Percentiles rank a stretch among this genome's conserved stretches.
Evolutionary conservation across 2,888 invertebrate genomes (phyloP).

Genomic region (Timema podura): DNA sequence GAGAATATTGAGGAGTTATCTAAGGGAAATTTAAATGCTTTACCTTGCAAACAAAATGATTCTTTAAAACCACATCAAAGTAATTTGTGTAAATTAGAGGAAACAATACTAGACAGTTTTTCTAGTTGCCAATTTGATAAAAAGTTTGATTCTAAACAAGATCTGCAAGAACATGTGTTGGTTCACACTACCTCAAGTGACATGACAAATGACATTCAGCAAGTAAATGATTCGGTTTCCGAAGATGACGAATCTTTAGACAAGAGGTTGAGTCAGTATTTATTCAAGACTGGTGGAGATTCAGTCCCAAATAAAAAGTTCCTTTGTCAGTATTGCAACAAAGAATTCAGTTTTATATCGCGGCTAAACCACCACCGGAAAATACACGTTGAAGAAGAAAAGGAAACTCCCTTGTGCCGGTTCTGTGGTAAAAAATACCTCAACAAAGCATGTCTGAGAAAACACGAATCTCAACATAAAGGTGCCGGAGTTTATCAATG

Average conservation of each 20-base stretch:
- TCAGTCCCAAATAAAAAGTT: slow-evolving; percentile 13
- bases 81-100: too few relatives aligned
- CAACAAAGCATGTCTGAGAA: slow-evolving; percentile 16
- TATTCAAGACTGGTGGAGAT: neutral
- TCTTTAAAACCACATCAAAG: too few relatives aligned
- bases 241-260: slow-evolving; percentile 13
- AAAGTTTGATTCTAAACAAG: too few relatives aligned
- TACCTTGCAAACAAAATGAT: too few relatives aligned
- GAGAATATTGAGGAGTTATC: too few relatives aligned
- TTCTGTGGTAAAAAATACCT: slow-evolving; percentile 19
- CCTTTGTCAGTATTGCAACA: slow-evolving; percentile 19
- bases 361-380: slow-evolving; percentile 20
- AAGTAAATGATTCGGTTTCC: neutral
- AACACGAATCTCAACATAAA: slow-evolving; percentile 22
- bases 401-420: slow-evolving; percentile 10
- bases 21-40: too few relatives aligned
- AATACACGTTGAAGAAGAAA: slow-evolving; percentile 12
- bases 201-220: neutral
- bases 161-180: slow-evolving; percentile 1
- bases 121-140: too few relatives aligned
- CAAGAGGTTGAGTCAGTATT: slow-evolving; percentile 9
- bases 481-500: slow-evolving; percentile 12
- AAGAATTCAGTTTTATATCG: slow-evolving; percentile 14
- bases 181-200: neutral
- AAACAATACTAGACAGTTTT: too few relatives aligned